Percentiles rank a stretch among this genome's conserved stretches.
phyloP scores from a whole-genome alignment of 2,113 vertebrate genomes.

The Pygathrix nemaeus region DNA sequence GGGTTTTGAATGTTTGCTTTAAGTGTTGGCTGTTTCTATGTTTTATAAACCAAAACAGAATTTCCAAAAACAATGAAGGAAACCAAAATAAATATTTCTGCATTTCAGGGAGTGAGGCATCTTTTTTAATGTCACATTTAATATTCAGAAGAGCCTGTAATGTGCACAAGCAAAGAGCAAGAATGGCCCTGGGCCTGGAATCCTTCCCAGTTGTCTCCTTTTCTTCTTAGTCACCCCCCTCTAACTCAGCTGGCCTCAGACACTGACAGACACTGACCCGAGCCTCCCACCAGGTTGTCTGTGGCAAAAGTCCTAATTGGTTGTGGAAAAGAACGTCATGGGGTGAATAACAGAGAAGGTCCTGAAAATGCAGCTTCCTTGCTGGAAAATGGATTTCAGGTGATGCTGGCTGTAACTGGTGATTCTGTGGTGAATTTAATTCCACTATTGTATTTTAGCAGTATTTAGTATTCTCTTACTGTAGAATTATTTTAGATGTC shows the following conservation, averaged over 20 bases:
- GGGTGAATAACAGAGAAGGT: neutral
- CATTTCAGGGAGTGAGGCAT: conserved; percentile 81
- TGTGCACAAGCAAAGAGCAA: rapidly evolving
- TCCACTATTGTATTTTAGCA: neutral
- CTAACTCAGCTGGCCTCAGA: rapidly evolving
- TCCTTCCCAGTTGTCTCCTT: rapidly evolving
- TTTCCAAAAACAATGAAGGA: conserved; percentile 90
- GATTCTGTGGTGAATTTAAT: neutral
- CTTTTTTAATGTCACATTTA: conserved; percentile 8
- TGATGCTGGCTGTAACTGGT: neutral
- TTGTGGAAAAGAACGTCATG: neutral
- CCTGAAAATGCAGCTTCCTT: neutral
- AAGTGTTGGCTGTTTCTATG: conserved; percentile 88
- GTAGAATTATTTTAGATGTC: neutral
- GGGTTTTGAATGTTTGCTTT: conserved; percentile 86
- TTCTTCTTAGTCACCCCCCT: neutral
- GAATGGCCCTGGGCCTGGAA: too few relatives aligned
- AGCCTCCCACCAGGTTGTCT: neutral
- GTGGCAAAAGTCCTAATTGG: neutral
- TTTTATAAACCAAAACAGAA: conserved; percentile 90
- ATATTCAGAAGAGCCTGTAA: rapidly evolving
- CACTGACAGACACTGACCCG: rapidly evolving
- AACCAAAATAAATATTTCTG: conserved; percentile 91
- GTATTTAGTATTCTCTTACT: neutral
- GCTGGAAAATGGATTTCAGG: neutral